Evolutionary conservation across 2,113 vertebrate genomes (phyloP).

Genomic region (Microcebus ravelobensis): DNA sequence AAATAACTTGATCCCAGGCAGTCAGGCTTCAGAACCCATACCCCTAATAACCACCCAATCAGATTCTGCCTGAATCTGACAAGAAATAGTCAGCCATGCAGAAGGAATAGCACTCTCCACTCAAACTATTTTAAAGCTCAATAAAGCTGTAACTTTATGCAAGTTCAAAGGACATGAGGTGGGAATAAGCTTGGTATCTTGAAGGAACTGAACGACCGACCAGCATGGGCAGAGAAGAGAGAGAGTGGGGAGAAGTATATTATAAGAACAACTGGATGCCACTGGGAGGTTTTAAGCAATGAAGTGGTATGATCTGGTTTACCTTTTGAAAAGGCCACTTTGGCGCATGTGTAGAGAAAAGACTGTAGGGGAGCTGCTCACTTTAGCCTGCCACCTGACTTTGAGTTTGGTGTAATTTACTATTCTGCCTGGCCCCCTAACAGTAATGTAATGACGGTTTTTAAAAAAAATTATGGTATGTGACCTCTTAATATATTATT

Average conservation of each 20-base stretch:
- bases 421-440: neutral
- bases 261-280: neutral
- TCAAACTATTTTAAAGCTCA: no score
- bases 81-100: neutral
- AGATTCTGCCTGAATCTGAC: neutral
- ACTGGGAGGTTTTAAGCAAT: neutral
- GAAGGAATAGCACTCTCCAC: neutral
- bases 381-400: neutral
- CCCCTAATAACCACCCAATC: neutral
- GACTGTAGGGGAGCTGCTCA: neutral
- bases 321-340: neutral
- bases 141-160: no score
- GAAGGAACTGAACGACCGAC: neutral
- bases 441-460: constrained; percentile 4
- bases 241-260: neutral
- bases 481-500: neutral
- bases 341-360: neutral
- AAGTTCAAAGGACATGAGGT: neutral
- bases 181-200: neutral
- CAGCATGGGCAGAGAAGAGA: neutral
- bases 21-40: neutral
- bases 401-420: neutral
- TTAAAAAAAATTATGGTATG: neutral
- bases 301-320: neutral
- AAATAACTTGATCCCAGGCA: neutral